phyloP scores from a whole-genome alignment of 2,888 invertebrate genomes.

The Andricus curvator region DNA sequence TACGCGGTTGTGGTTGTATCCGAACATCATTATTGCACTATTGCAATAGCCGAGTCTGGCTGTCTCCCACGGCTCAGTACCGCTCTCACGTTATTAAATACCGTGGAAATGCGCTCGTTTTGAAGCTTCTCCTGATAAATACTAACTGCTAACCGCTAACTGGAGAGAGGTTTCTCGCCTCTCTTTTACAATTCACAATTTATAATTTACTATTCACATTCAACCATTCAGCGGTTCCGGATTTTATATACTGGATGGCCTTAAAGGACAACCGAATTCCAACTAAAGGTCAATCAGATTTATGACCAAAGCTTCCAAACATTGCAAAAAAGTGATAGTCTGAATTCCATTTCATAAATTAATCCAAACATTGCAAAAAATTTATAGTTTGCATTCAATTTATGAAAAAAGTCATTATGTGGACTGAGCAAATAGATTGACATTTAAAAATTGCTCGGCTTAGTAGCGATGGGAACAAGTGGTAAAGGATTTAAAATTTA shows the following conservation, averaged over 20 bases:
- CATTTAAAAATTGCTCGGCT: not conserved
- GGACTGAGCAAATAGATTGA: not conserved
- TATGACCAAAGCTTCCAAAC: not conserved
- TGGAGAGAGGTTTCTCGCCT: not conserved
- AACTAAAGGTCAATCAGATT: not conserved
- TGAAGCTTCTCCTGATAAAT: slow-evolving; percentile 54
- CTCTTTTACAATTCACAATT: not conserved
- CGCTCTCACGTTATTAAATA: slow-evolving; percentile 68
- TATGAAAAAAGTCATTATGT: not conserved
- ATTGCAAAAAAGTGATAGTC: not conserved
- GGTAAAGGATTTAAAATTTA: too few species aligned
- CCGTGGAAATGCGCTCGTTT: slow-evolving; percentile 64
- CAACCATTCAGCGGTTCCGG: too few species aligned
- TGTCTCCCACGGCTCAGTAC: slow-evolving; percentile 62
- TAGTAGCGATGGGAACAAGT: not conserved
- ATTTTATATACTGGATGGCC: not conserved
- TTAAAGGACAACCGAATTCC: not conserved
- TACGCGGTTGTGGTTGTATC: slow-evolving; percentile 56
- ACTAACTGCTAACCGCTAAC: not conserved
- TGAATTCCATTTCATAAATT: not conserved
- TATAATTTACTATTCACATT: too few species aligned
- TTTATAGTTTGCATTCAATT: not conserved
- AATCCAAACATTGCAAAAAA: not conserved
- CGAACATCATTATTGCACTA: slow-evolving; percentile 60
- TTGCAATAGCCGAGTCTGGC: slow-evolving; percentile 54